Evolutionary conservation across 2,888 invertebrate species (phyloP).

Genomic region (Argyra leucocephala): DNA sequence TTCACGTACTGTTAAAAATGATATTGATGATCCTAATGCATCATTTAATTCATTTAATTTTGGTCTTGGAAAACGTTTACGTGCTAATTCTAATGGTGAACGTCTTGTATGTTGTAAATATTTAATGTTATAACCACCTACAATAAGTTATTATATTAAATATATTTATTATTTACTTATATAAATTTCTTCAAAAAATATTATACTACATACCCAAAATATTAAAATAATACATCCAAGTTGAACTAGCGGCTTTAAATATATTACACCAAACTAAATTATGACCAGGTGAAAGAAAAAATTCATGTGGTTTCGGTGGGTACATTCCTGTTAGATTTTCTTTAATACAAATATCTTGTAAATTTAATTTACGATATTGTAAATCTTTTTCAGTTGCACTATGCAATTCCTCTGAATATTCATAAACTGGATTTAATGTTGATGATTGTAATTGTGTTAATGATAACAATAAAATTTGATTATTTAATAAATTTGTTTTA

Average conservation of each 20-base stretch:
- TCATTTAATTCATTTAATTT: slow-evolving; percentile 55
- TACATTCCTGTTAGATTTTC: slow-evolving; percentile 39
- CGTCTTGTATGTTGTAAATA: slow-evolving; percentile 51
- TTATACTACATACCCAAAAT: slow-evolving; percentile 51
- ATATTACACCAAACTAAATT: slow-evolving; percentile 66
- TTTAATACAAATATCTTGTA: slow-evolving; percentile 47
- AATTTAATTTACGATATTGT: slow-evolving; percentile 43
- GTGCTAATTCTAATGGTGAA: slow-evolving; percentile 57
- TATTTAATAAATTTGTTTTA: background rate
- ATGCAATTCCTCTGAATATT: slow-evolving; percentile 44
- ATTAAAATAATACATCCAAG: slow-evolving; percentile 71
- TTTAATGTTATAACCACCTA: slow-evolving; percentile 53
- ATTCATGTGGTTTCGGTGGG: slow-evolving; percentile 61
- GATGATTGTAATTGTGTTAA: slow-evolving; percentile 24
- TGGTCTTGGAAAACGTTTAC: slow-evolving; percentile 60
- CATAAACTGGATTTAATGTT: slow-evolving; percentile 42
- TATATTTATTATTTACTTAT: slow-evolving; percentile 1
- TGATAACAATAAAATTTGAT: slow-evolving; percentile 14
- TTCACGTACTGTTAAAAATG: slow-evolving; percentile 61
- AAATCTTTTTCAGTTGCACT: slow-evolving; percentile 46
- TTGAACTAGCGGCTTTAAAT: slow-evolving; percentile 69
- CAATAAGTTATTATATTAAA: slow-evolving; percentile 20
- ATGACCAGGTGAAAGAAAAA: slow-evolving; percentile 59
- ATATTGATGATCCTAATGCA: slow-evolving; percentile 52
- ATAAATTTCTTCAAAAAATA: background rate